Percentiles rank a stretch among this genome's conserved stretches.
phyloP scores from a whole-genome alignment of 2,888 invertebrate species.

The Ganaspis brasiliensis region DNA sequence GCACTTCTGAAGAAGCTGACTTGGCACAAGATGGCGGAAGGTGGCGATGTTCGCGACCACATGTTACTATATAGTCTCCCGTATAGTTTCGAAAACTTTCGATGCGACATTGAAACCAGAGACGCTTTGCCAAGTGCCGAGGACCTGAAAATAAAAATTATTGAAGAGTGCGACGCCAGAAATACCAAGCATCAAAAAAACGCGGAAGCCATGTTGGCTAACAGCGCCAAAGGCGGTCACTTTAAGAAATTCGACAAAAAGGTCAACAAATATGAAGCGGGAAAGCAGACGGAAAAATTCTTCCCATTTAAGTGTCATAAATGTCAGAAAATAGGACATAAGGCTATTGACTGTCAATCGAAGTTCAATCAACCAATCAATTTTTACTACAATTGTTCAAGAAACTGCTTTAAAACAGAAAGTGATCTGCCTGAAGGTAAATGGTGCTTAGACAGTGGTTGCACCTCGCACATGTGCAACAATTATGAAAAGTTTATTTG shows the following conservation, averaged over 20 bases:
- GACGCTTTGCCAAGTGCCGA: conserved; percentile 47
- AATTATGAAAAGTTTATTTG: not conserved
- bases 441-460: not conserved
- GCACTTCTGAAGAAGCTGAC: conserved; percentile 74
- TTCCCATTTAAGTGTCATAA: too few relatives aligned
- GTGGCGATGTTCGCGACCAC: conserved; percentile 71
- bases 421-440: not conserved
- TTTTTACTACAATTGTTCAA: not conserved
- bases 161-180: too few relatives aligned
- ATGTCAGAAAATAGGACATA: too few relatives aligned
- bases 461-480: not conserved
- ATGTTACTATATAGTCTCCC: conserved; percentile 51
- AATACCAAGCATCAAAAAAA: too few relatives aligned
- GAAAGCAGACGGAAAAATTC: too few relatives aligned
- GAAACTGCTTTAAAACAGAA: not conserved
- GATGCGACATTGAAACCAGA: conserved; percentile 55
- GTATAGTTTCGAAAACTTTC: conserved; percentile 49
- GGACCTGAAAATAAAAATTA: not conserved
- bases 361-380: not conserved
- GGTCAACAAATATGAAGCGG: too few relatives aligned
- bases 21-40: conserved; percentile 69
- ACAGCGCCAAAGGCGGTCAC: too few relatives aligned
- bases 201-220: too few relatives aligned
- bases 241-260: too few relatives aligned
- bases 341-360: too few relatives aligned